Conservation (phyloP, 1,140 invertebrate species). For the Anastatus disparis region DNA sequence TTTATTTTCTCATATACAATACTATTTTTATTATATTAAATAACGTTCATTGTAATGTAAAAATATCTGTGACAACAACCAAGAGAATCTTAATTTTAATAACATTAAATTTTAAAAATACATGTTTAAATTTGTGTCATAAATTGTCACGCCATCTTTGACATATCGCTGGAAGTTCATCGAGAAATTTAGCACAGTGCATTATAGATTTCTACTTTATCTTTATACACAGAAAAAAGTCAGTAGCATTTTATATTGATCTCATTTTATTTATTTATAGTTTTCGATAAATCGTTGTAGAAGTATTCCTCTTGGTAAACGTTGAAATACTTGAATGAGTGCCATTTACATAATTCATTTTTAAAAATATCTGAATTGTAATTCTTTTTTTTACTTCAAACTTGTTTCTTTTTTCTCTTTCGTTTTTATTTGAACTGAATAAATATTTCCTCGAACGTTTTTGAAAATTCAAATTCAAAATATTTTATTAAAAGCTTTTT, state of each 20-base stretch:
- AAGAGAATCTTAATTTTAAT: too few species aligned
- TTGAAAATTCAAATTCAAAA: too few species aligned
- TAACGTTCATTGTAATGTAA: too few species aligned
- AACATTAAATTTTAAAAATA: too few species aligned
- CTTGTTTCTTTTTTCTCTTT: neutral
- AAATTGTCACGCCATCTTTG: slow-evolving; percentile 12
- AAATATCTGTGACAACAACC: too few species aligned
- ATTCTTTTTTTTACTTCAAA: neutral
- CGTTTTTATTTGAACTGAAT: too few species aligned
- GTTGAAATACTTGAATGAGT: slow-evolving; percentile 33
- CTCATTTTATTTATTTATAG: slow-evolving; percentile 36
- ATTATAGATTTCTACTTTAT: slow-evolving; percentile 27
- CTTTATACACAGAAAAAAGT: too few species aligned
- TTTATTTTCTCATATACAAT: slow-evolving; percentile 28
- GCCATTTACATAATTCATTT: slow-evolving; percentile 38
- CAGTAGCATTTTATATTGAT: slow-evolving; percentile 12
- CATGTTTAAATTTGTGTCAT: too few species aligned
- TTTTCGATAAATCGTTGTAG: slow-evolving; percentile 26
- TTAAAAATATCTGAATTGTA: slow-evolving; percentile 28
- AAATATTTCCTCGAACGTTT: too few species aligned
- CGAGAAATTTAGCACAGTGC: too few species aligned
- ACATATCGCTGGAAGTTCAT: neutral
- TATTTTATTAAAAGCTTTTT: too few species aligned
- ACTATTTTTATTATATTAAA: too few species aligned
- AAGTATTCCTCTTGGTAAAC: slow-evolving; percentile 21